Conservation (phyloP, 2,113 vertebrate genomes). For the Columba livia region DNA sequence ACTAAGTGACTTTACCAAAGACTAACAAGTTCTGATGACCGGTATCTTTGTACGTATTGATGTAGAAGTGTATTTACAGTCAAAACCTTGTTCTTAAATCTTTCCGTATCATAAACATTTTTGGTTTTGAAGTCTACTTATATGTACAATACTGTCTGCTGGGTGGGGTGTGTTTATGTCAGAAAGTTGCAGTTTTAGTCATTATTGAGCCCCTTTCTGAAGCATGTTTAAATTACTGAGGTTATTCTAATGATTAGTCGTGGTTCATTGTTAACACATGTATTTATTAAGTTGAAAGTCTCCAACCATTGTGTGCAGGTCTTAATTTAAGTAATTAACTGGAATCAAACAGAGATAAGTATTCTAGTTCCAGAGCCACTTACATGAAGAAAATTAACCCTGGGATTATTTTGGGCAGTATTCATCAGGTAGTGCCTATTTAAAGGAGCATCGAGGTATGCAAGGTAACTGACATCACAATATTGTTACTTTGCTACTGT, state of each 20-base stretch:
- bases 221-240: neutral
- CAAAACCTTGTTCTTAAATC: neutral
- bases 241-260: neutral
- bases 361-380: neutral
- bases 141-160: neutral
- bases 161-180: neutral
- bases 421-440: neutral
- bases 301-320: neutral
- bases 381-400: neutral
- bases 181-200: neutral
- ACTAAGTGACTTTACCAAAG: neutral
- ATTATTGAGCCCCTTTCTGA: neutral
- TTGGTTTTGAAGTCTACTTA: neutral
- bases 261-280: neutral
- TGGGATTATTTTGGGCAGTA: neutral
- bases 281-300: neutral
- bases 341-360: neutral
- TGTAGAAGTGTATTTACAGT: neutral
- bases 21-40: neutral
- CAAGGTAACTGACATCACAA: neutral
- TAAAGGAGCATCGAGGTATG: neutral
- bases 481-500: neutral
- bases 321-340: neutral
- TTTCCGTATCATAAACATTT: neutral
- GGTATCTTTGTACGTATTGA: neutral